Evolutionary conservation across 2,113 vertebrate genomes (phyloP).

Genomic region (Nettapus auritus): DNA sequence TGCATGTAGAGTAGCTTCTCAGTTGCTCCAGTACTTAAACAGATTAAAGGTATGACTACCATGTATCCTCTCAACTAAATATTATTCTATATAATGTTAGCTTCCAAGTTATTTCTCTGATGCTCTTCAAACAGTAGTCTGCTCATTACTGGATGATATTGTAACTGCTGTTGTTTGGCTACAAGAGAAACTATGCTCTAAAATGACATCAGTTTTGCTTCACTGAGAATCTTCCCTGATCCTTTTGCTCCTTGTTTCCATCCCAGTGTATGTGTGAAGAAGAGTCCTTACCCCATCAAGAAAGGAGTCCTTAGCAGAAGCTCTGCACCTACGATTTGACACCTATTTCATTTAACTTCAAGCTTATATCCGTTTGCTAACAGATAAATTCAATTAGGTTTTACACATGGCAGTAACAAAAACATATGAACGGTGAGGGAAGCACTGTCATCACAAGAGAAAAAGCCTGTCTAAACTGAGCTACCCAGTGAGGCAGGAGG

Average conservation of each 20-base stretch:
- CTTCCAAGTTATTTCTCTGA: not conserved
- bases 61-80: not conserved
- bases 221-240: not conserved
- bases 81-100: not conserved
- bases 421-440: not conserved
- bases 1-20: not conserved
- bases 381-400: not conserved
- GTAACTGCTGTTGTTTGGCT: not conserved
- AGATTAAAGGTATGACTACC: not conserved
- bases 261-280: not conserved
- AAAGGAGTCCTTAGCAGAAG: not conserved
- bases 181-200: not conserved
- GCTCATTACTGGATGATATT: not conserved
- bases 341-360: not conserved
- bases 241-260: not conserved
- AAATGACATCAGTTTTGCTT: not conserved
- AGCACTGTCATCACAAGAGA: not conserved
- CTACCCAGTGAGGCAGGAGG: not conserved
- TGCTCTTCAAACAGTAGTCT: not conserved
- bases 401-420: rapidly evolving
- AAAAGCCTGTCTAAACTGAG: not conserved
- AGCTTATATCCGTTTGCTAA: not conserved
- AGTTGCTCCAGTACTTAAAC: not conserved
- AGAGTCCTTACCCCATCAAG: not conserved
- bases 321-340: not conserved